Conservation (phyloP, 2,113 vertebrate genomes). For the Agelaius tricolor region DNA sequence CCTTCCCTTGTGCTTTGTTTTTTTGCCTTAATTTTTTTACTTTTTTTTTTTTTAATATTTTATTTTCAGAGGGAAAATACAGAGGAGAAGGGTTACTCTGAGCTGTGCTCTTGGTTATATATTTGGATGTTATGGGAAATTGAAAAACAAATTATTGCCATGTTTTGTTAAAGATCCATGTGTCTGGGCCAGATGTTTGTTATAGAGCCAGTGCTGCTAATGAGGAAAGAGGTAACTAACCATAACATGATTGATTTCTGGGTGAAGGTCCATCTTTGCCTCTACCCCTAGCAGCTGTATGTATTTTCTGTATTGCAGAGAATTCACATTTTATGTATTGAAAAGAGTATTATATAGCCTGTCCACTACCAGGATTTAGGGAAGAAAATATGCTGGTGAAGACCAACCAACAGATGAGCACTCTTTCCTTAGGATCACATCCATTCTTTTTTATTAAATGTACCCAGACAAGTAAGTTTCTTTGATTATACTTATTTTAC, state of each 20-base stretch:
- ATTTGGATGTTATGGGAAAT: conserved; percentile 28
- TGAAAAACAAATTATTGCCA: conserved; percentile 36
- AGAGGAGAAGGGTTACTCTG: neutral
- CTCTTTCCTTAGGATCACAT: neutral
- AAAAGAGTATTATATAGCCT: neutral
- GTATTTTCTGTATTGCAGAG: neutral
- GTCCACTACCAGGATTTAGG: neutral
- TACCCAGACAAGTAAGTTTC: neutral
- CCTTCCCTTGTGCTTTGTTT: neutral
- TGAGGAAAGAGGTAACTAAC: conserved; percentile 41
- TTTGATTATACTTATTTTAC: neutral
- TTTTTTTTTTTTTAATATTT: neutral
- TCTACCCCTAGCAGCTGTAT: neutral
- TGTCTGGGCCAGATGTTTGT: conserved; percentile 48
- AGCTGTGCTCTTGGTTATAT: neutral
- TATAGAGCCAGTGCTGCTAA: conserved; percentile 11
- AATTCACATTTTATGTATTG: neutral
- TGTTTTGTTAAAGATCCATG: conserved; percentile 41
- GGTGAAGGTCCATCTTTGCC: neutral
- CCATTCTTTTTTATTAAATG: neutral
- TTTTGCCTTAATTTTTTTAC: neutral
- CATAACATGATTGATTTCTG: conserved; percentile 41
- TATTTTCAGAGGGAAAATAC: neutral
- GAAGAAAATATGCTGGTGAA: neutral
- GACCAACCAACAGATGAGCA: neutral